phyloP scores from a whole-genome alignment of 2,113 vertebrate species.

The Bombycilla garrulus region DNA sequence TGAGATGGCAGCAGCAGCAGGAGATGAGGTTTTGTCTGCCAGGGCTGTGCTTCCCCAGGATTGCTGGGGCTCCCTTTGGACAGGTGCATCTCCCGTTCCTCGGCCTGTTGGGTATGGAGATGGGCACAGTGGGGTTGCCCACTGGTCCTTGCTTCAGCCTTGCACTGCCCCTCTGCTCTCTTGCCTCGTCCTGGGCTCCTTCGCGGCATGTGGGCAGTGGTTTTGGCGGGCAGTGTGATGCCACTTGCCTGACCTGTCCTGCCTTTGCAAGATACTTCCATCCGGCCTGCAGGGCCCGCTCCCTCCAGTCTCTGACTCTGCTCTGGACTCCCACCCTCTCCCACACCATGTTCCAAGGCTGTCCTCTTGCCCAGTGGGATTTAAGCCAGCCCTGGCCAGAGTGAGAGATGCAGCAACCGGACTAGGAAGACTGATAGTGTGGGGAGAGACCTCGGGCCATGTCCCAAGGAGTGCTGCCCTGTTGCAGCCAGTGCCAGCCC shows the following conservation, averaged over 20 bases:
- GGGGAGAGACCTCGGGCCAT: background rate
- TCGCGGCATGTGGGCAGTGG: fast-evolving
- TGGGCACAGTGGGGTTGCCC: fast-evolving
- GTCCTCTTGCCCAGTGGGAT: background rate
- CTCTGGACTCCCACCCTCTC: background rate
- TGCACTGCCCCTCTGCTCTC: background rate
- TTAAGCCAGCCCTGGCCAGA: background rate
- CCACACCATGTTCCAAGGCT: background rate
- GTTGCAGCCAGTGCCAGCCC: background rate
- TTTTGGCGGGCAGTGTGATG: background rate
- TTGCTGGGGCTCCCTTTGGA: fast-evolving
- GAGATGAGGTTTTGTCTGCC: background rate
- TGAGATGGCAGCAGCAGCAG: background rate
- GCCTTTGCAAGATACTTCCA: background rate
- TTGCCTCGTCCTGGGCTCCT: background rate
- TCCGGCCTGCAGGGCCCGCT: background rate
- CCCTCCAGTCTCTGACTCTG: background rate
- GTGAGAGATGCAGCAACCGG: background rate
- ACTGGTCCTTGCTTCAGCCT: background rate
- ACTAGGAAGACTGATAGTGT: background rate
- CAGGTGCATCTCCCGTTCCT: background rate
- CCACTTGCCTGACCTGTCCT: background rate
- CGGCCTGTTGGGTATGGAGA: fast-evolving
- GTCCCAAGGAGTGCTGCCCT: background rate
- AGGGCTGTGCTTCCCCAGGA: fast-evolving